Base-by-base conservation (phyloP, 2,888 invertebrate genomes). In the Argynnis bischoffii region DNA sequence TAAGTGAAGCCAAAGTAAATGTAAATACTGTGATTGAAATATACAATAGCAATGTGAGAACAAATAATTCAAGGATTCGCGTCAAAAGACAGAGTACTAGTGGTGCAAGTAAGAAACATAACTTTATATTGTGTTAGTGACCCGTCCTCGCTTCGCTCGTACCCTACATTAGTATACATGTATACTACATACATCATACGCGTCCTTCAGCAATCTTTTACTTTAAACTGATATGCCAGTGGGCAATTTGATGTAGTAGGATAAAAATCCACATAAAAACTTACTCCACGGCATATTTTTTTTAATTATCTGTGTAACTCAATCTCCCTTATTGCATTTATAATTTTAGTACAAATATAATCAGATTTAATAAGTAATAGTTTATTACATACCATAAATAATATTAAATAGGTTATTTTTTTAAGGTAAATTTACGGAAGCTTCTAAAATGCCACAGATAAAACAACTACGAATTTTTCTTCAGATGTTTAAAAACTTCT, bases 381-480 rank as follows among this genome's bases (percentile, higher is more conserved):
- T 16, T 31, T 5, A 50, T 48, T n/a, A n/a, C 15, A 48, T 48
- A 50, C 0, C 50, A 50, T 53, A 3, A 14, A 47, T 21, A 41
- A 59, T 3, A 35, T 8, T 8, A 41, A 26, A 41, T 11, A 2
- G 2, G n/a, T 50, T 15, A 26, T 53, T 26, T 26, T 55, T 64
- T 70, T 47, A 73, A 86, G 87, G 82, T 60, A 84, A 82, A 71
- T 86, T 78, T 66, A 67, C 77, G 53, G 78, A 83, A 0, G 81
- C 86, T 0, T 75, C 85, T 0, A 74, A 77, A 61, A 77, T 79
- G 74, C 70, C 76, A 3, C 80, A 82, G 57, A 65, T 79, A 11
- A 83, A 83, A 66, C 16, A 78, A 13, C 47, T 84, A 15, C 80
- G 79, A 4, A 41, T 84, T 18, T 75, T 76, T 13, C 57, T 83